These are phyloP conservation scores for Drosophila funebris DNA, from an alignment of 1,140 invertebrate genomes.

Conservation along the genomic window DNA sequence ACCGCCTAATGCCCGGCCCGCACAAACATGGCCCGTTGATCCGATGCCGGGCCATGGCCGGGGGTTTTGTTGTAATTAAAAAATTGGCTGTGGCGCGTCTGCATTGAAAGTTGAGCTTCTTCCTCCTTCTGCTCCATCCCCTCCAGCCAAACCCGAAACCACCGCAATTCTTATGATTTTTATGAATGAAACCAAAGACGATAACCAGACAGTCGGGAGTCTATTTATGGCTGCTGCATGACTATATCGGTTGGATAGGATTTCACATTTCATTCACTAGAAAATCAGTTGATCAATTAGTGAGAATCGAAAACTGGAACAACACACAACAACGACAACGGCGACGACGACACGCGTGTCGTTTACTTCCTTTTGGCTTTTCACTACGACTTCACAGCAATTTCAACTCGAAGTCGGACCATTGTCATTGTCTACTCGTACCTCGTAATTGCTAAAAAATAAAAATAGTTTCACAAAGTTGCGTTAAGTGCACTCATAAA, in stretches of 20 bases:
- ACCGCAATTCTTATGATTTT: conserved; percentile 48
- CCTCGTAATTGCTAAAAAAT: background rate
- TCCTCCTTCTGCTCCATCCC: background rate
- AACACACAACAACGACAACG: conserved; percentile 21
- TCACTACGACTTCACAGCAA: conserved; percentile 14
- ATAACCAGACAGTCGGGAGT: conserved; percentile 33
- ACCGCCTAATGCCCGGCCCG: conserved; percentile 17
- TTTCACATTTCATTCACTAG: conserved; percentile 78
- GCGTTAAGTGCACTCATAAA: conserved; percentile 11
- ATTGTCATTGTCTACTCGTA: background rate
- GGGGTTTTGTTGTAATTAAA: conserved; percentile 67
- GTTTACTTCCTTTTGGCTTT: conserved; percentile 56
- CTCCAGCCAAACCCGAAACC: background rate
- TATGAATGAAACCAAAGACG: conserved; percentile 71
- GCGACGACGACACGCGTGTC: conserved; percentile 6
- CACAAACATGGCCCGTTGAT: conserved; percentile 42
- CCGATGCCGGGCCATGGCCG: background rate
- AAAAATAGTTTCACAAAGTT: conserved; percentile 34
- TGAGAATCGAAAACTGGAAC: conserved; percentile 71
- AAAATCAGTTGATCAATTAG: conserved; percentile 74
- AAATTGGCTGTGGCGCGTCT: conserved; percentile 63
- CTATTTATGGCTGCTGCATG: conserved; percentile 59
- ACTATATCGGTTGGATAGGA: conserved; percentile 47
- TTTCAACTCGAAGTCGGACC: background rate
- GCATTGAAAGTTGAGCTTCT: conserved; percentile 43